A percentile compares a stretch with the other conserved stretches of the same genome.
phyloP scores from a whole-genome alignment of 1,140 invertebrate genomes.

The Anastatus disparis region DNA sequence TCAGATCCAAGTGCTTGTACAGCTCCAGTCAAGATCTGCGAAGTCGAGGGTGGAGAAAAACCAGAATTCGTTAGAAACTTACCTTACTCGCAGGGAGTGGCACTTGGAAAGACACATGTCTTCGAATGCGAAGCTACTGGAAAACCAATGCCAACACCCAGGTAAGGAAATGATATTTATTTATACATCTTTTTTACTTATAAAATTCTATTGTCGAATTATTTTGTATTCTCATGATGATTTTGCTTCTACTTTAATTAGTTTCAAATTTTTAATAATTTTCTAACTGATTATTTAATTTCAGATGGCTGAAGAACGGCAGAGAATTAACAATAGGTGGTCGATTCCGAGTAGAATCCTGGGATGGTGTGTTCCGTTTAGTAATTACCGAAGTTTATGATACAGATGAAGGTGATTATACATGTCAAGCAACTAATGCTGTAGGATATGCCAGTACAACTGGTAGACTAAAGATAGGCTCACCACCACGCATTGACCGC shows the following conservation, averaged over 20 bases:
- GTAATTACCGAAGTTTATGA: slow-evolving; percentile 91
- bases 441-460: slow-evolving; percentile 90
- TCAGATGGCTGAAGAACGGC: slow-evolving; percentile 91
- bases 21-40: slow-evolving; percentile 87
- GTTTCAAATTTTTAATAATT: too few relatives aligned
- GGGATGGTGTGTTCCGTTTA: slow-evolving; percentile 86
- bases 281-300: not conserved
- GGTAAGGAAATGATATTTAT: slow-evolving; percentile 36
- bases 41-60: slow-evolving; percentile 87
- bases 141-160: slow-evolving; percentile 87
- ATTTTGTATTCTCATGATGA: too few relatives aligned
- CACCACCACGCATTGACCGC: slow-evolving; percentile 92
- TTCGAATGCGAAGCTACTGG: slow-evolving; percentile 91
- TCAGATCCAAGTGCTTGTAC: slow-evolving; percentile 90
- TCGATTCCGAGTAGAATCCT: slow-evolving; percentile 78
- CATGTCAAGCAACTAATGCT: slow-evolving; percentile 93
- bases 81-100: slow-evolving; percentile 79
- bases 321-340: slow-evolving; percentile 81
- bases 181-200: not conserved
- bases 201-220: too few relatives aligned
- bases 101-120: slow-evolving; percentile 86
- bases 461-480: slow-evolving; percentile 88
- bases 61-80: slow-evolving; percentile 92
- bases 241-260: too few relatives aligned
- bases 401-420: slow-evolving; percentile 95